Conservation (phyloP, 2,113 vertebrate genomes). For the Peromyscus polionotus region DNA sequence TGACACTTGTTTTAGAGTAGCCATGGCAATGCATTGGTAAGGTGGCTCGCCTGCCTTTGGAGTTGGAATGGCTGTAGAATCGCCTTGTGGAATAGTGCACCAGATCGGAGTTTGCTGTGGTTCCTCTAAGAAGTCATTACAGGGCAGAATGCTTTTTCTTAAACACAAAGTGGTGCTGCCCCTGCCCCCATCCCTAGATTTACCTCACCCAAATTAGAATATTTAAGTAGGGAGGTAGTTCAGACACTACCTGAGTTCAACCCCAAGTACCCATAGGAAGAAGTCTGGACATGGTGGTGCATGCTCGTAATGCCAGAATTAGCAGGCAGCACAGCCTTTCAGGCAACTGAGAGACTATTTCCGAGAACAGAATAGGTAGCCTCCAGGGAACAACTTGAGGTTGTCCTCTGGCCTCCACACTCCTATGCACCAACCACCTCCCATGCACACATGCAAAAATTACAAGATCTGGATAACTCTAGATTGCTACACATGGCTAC, state of each 20-base stretch:
- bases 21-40: not conserved
- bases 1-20: conserved; percentile 33
- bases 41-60: not conserved
- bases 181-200: not conserved
- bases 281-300: not conserved
- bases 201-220: conserved; percentile 39
- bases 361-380: not conserved
- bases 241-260: not conserved
- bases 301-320: not conserved
- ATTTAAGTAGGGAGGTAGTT: not conserved
- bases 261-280: not conserved
- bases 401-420: not conserved
- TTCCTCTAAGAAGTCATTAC: conserved; percentile 33
- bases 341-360: not conserved
- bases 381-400: not conserved
- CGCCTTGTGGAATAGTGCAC: not conserved
- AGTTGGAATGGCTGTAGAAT: conserved; percentile 43
- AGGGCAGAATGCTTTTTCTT: conserved; percentile 11
- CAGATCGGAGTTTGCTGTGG: not conserved
- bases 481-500: not conserved
- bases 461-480: conserved; percentile 8
- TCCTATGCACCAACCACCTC: not conserved
- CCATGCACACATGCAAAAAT: not conserved
- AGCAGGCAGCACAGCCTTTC: not conserved
- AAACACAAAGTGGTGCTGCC: not conserved